Evolutionary conservation across 2,797 vertebrate species (phyloP).

Genomic region (Nannoperca australis): DNA sequence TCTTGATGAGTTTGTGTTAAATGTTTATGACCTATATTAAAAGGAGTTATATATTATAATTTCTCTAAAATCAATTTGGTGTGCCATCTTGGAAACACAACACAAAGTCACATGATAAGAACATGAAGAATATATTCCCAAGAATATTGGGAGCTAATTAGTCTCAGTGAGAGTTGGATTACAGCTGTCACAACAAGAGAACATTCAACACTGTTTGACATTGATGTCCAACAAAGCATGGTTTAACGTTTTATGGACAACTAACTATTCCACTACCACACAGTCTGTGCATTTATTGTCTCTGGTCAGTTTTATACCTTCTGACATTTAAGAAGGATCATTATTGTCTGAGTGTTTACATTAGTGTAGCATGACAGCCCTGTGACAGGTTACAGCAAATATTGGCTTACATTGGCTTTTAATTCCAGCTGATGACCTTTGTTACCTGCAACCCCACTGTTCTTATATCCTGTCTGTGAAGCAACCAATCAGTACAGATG

Average conservation of each 20-base stretch:
- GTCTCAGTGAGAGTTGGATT: neutral
- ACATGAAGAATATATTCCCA: neutral
- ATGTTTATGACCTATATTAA: neutral
- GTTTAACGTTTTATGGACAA: slow-evolving; percentile 13
- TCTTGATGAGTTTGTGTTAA: neutral
- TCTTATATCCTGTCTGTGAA: slow-evolving; percentile 5
- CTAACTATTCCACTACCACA: neutral
- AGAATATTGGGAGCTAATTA: neutral
- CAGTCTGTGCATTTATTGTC: slow-evolving; percentile 18
- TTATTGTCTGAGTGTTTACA: slow-evolving; percentile 41
- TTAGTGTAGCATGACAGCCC: slow-evolving; percentile 26
- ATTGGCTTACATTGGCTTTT: slow-evolving; percentile 51
- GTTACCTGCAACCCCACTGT: slow-evolving; percentile 20
- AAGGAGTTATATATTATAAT: neutral
- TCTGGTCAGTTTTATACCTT: slow-evolving; percentile 32
- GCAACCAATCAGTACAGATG: slow-evolving; percentile 8
- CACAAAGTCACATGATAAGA: neutral
- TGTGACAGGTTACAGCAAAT: slow-evolving; percentile 39
- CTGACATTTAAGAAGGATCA: slow-evolving; percentile 30
- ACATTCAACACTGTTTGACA: slow-evolving; percentile 5
- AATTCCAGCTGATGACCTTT: slow-evolving; percentile 48
- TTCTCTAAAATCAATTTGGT: neutral
- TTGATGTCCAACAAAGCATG: slow-evolving; percentile 3
- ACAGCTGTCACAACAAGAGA: neutral
- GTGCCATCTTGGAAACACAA: neutral